Base-by-base conservation (phyloP, 2,113 vertebrate genomes). In the Macaca mulatta region DNA sequence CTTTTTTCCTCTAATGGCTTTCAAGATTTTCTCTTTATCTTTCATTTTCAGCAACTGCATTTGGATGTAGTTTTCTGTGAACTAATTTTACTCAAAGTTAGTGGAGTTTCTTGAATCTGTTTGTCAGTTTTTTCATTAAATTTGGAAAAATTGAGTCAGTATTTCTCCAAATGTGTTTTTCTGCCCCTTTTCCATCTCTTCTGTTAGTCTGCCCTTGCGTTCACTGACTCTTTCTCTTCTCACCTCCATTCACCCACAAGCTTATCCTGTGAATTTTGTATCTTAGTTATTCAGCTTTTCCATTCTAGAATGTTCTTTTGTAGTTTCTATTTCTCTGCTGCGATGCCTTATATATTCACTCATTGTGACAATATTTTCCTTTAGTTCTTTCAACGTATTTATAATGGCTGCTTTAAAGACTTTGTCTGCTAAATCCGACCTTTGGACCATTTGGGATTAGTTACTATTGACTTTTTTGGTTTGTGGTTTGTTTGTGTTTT, bases 301-400 rank as follows among this genome's bases (percentile, higher is more conserved):
- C 70, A 70, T 74, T 81, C 50, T 85, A 94, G 8, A 94, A 87
- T 90, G 82, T 96, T 96, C 38, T 89, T 92, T 93, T 30, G 94
- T 38, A 86, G 22, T 64, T 86, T 82, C n/a, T 92, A 55, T 48
- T 93, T 94, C 13, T 90, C 45, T 67, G 69, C 48, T 90, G 27
- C 52, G 22, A 83, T 48, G 20, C 8, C 38, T 70, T 77, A 80
- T 50, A 50, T 50, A 50, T 50, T 50, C 57, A 14, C 16, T 90
- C 57, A 69, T 70, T 95, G 9, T 55, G 20, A 89, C 30, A 87
- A 79, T 72, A 64, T 74, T 64, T 96, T 59, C 64, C 32, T 74
- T 85, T 90, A 90, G 84, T 72, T 89, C n/a, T 50, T 35, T 59
- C 12, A 89, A 87, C 6, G 55, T 85, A 85, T 72, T 96, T 69